Evolutionary conservation across 2,113 vertebrate genomes (phyloP), one percentile per base, ranked within the genome.

Genomic region (Hystrix brachyura): DNA sequence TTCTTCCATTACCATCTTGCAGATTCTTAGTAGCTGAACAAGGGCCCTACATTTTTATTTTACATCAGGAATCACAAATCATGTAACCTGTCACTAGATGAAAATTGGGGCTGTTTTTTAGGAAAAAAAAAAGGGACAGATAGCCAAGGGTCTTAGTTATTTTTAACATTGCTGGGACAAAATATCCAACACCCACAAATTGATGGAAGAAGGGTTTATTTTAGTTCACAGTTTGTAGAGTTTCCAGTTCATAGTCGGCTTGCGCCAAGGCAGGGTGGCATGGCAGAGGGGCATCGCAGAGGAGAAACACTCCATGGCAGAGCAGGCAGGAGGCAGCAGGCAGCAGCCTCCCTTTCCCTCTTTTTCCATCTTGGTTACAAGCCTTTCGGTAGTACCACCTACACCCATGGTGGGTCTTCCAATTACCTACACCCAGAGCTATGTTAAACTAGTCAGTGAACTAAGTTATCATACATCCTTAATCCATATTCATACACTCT

Each of bases 1-100:
- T 11, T 67, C 34, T 23, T 19, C 11, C 4, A 3, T 60, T 0
- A 1, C 62, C 1, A 1, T 69, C n/a, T 23, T 11, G 19, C 4
- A 51, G 51, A 29, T 19, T 23, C 38, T 32, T 18, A 8, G 10
- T 6, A 14, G 23, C 5, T n/a, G 32, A 34, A 14, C 6, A 34
- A 32, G 7, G 38, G 3, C 10, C 34, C 23, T 27, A 15, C 0
- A 3, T 55, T 79, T 46, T 55, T 6, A 46, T 18, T 53, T 62
- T 38, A 29, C 60, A 7, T 48, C 0, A 38, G 74, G 29, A n/a
- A n/a, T 62, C 46, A 13, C 21, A 55, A 34, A 62, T 27, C 72
- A 12, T 0, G 3, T 4, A 23, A 34, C 17, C 8, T 1, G 29
- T 38, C 72, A 10, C 2, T 18, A 57, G 62, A 60, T n/a, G 53